Conservation (phyloP, 2,888 invertebrate genomes). For the Torymus auratus region DNA sequence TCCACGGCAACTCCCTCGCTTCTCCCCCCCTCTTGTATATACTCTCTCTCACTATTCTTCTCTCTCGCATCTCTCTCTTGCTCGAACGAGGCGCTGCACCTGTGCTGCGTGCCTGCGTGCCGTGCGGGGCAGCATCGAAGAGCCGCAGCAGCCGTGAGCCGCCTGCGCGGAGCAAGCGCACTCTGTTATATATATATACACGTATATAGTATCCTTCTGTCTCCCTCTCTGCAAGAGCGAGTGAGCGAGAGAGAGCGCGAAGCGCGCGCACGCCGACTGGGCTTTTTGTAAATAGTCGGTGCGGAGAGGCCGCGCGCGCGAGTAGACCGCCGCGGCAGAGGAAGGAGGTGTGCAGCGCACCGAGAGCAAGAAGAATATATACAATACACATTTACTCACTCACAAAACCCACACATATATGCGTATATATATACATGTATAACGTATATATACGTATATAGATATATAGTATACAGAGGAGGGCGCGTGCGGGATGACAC, state of each 20-base stretch:
- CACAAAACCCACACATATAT: too few species aligned
- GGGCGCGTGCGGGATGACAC: too few species aligned
- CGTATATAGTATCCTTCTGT: not conserved
- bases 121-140: not conserved
- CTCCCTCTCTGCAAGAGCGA: not conserved
- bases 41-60: too few species aligned
- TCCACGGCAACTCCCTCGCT: too few species aligned
- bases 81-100: constrained; percentile 32
- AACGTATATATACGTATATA: too few species aligned
- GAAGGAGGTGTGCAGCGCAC: constrained; percentile 1
- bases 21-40: too few species aligned
- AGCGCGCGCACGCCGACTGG: not conserved
- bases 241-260: too few species aligned
- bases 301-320: not conserved
- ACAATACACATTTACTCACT: too few species aligned
- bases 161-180: not conserved
- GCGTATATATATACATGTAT: too few species aligned
- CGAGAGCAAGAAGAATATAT: constrained; percentile 10
- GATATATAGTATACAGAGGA: too few species aligned
- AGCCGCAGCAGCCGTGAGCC: not conserved
- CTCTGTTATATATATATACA: not conserved
- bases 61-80: not conserved
- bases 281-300: constrained; percentile 19
- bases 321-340: not conserved
- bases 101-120: constrained; percentile 27